Evolutionary conservation across 2,888 invertebrate species (phyloP), one percentile per base, ranked within the genome.

Genomic region (Zootermopsis nevadensis): DNA sequence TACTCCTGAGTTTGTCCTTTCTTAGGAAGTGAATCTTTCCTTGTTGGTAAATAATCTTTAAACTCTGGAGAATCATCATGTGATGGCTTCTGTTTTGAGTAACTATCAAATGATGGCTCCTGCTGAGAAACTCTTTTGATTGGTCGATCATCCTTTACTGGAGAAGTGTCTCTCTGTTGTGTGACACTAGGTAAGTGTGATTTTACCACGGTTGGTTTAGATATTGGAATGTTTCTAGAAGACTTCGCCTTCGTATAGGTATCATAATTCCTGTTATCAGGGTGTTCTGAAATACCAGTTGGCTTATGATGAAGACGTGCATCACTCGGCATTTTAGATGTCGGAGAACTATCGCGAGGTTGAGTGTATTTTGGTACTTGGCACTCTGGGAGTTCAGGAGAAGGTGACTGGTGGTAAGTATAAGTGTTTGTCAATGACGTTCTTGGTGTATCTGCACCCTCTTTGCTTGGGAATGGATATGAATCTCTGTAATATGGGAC

Each of bases 231-330:
- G 33, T 19, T 33, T 7, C 38, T 4, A 66, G 38, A 38, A 35
- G 83, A 77, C 72, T 79, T 82, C 22, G 77, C 72, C 60, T 81
- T 83, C 33, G 53, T 76, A 74, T 82, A 84, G 24, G 84, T 84
- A 53, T 76, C 82, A 30, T 80, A 81, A 24, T 81, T 83, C 27
- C 27, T 55, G 22, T 27, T 19, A 30, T 33, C 69, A 30, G 69
- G 0, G 2, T 15, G 35, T 22, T 72, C 35, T 31, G 33, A 1
- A 22, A 24, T 35, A 31, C 35, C 15, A n/a, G 33, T 33, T 69
- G 4, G 22, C 33, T 38, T 74, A 38, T n/a, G 1, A n/a, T 27
- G 38, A 38, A 24, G 74, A 35, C 10, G 38, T n/a, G 74, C 19
- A 31, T 69, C 31, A 69, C 8, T 69, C 4, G 22, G 22, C 4